Percentiles rank a stretch among this genome's conserved stretches.
Evolutionary conservation across 2,113 vertebrate genomes (phyloP).

Genomic region (Callospermophilus lateralis): DNA sequence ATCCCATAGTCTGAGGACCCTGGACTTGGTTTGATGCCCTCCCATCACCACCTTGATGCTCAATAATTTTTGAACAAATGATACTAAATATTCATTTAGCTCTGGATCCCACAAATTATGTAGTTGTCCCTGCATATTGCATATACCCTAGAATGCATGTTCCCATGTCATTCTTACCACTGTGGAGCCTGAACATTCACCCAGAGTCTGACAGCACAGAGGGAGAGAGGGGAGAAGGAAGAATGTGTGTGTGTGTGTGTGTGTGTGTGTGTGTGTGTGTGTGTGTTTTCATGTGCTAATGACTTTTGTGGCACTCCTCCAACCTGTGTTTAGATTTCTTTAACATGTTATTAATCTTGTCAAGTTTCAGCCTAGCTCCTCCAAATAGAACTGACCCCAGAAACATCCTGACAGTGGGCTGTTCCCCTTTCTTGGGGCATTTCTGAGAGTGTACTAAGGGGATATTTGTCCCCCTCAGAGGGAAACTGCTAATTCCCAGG

Average conservation of each 20-base stretch:
- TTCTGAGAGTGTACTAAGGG: neutral
- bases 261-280: neutral
- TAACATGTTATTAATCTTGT: slow-evolving; percentile 71
- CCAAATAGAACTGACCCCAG: slow-evolving; percentile 25
- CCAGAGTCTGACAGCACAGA: neutral
- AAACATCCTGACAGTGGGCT: slow-evolving; percentile 26
- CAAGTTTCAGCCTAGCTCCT: slow-evolving; percentile 22
- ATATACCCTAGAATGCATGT: neutral
- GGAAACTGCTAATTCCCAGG: slow-evolving; percentile 33
- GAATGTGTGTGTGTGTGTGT: neutral
- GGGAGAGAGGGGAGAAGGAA: neutral
- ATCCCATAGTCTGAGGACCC: neutral
- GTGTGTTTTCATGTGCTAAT: slow-evolving; percentile 52
- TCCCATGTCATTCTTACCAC: neutral
- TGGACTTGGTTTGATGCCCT: neutral
- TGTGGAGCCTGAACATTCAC: neutral
- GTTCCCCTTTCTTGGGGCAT: neutral
- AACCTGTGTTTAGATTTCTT: slow-evolving; percentile 70
- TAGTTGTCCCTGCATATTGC: neutral
- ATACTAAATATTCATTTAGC: neutral
- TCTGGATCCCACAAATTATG: neutral
- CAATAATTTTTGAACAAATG: neutral
- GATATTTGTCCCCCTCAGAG: neutral
- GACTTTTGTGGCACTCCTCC: slow-evolving; percentile 65
- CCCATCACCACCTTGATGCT: neutral